Evolutionary conservation across 2,888 invertebrate genomes (phyloP).

Genomic region (Heteropelma amictum): DNA sequence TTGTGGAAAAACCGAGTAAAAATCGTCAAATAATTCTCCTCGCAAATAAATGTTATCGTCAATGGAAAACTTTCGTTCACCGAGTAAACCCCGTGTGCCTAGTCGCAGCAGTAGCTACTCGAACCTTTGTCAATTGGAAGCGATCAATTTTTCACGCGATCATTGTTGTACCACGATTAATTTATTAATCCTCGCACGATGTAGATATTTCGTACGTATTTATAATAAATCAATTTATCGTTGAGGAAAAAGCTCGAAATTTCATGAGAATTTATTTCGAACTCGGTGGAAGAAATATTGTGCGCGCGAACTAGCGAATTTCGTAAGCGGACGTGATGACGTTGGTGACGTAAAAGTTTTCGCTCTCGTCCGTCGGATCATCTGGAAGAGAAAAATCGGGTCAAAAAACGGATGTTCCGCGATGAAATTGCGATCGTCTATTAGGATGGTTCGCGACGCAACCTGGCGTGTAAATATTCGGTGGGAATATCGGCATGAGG

Average conservation of each 20-base stretch:
- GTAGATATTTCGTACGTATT: constrained; percentile 20
- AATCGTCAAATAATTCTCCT: too few relatives aligned
- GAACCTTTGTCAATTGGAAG: constrained; percentile 25
- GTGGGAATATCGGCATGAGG: constrained; percentile 66
- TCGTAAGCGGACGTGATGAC: constrained; percentile 28
- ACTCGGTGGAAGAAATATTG: background rate
- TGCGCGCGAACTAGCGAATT: background rate
- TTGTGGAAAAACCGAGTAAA: too few relatives aligned
- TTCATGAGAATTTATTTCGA: background rate
- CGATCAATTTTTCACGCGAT: constrained; percentile 30
- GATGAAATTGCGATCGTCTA: too few relatives aligned
- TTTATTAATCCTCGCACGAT: constrained; percentile 33
- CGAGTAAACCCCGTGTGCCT: too few relatives aligned
- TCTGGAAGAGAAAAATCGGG: constrained; percentile 36
- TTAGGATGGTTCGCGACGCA: background rate
- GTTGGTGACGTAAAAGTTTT: constrained; percentile 39
- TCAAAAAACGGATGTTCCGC: too few relatives aligned
- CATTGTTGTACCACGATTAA: constrained; percentile 16
- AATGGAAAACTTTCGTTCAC: too few relatives aligned
- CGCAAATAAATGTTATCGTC: too few relatives aligned
- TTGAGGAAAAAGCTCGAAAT: too few relatives aligned
- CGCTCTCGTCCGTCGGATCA: constrained; percentile 38
- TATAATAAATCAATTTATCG: too few relatives aligned
- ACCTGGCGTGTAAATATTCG: constrained; percentile 60
- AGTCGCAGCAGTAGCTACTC: constrained; percentile 11